Evolutionary conservation across 2,888 invertebrate species (phyloP).

Genomic region (Drosophila greeni): DNA sequence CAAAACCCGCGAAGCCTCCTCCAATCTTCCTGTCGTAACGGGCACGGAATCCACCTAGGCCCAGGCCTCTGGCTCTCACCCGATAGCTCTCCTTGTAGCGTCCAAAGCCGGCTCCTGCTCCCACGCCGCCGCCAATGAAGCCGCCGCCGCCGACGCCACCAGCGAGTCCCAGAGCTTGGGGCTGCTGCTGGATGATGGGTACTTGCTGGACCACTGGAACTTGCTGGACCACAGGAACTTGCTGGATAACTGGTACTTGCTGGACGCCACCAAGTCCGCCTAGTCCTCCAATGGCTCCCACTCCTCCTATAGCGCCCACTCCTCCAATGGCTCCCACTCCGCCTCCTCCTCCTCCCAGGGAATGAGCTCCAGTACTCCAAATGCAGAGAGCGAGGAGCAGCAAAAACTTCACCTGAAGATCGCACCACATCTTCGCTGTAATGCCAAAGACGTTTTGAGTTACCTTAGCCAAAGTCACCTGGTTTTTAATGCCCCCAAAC

Average conservation of each 20-base stretch:
- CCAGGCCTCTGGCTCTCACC: conserved; percentile 67
- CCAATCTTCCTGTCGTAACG: conserved; percentile 57
- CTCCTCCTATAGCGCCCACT: conserved; percentile 26
- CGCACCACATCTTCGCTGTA: conserved; percentile 40
- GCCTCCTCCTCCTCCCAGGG: conserved; percentile 19
- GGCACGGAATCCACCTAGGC: conserved; percentile 62
- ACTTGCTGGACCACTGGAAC: conserved; percentile 49
- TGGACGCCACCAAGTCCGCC: conserved; percentile 47
- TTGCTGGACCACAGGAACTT: conserved; percentile 53
- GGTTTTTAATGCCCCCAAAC: conserved; percentile 42
- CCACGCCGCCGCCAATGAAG: conserved; percentile 43
- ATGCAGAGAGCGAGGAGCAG: conserved; percentile 30
- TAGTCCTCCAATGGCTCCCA: conserved; percentile 33
- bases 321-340: conserved; percentile 26
- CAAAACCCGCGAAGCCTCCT: conserved; percentile 58
- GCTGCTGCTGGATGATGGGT: conserved; percentile 52
- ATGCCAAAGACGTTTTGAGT: conserved; percentile 41
- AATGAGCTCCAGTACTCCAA: conserved; percentile 16
- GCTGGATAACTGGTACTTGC: conserved; percentile 55
- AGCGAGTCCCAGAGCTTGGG: conserved; percentile 44
- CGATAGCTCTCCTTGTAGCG: conserved; percentile 66
- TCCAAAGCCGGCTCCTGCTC: conserved; percentile 61
- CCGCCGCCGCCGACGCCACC: conserved; percentile 49
- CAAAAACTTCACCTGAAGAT: conserved; percentile 26
- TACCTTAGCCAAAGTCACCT: conserved; percentile 15